Conservation (phyloP, 2,797 vertebrate genomes). For the Xenopus petersii region DNA sequence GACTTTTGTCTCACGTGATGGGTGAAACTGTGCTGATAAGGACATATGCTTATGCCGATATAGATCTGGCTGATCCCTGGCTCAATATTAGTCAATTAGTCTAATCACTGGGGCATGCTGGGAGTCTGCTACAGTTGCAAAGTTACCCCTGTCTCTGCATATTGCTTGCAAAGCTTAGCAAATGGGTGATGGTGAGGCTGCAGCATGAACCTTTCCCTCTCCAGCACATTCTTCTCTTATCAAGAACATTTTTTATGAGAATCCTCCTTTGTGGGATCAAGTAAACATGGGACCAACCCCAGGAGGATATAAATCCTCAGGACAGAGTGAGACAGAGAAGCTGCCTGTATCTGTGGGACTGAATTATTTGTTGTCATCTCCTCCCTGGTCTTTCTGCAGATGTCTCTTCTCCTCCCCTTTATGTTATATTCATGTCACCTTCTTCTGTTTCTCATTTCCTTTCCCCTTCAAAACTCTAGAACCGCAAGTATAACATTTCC, state of each 20-base stretch:
- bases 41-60: too few species aligned
- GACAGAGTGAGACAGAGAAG: neutral
- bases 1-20: too few species aligned
- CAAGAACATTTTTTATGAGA: slow-evolving; percentile 11
- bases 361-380: slow-evolving; percentile 16
- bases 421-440: neutral
- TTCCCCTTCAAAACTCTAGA: neutral
- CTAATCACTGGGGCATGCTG: too few species aligned
- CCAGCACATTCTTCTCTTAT: slow-evolving; percentile 33
- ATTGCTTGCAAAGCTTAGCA: too few species aligned
- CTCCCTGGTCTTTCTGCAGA: neutral
- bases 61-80: too few species aligned
- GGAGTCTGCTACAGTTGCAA: too few species aligned
- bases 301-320: neutral
- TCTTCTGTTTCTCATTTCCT: neutral
- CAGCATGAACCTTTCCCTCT: neutral
- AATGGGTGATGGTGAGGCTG: too few species aligned
- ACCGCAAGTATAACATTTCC: too few species aligned
- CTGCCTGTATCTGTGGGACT: neutral
- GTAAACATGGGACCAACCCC: neutral
- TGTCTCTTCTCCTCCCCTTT: neutral
- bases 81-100: too few species aligned
- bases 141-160: too few species aligned
- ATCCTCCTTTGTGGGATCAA: slow-evolving; percentile 17
- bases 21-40: too few species aligned